phyloP scores from a whole-genome alignment of 2,888 invertebrate species.

The Phyllotreta cruciferae region DNA sequence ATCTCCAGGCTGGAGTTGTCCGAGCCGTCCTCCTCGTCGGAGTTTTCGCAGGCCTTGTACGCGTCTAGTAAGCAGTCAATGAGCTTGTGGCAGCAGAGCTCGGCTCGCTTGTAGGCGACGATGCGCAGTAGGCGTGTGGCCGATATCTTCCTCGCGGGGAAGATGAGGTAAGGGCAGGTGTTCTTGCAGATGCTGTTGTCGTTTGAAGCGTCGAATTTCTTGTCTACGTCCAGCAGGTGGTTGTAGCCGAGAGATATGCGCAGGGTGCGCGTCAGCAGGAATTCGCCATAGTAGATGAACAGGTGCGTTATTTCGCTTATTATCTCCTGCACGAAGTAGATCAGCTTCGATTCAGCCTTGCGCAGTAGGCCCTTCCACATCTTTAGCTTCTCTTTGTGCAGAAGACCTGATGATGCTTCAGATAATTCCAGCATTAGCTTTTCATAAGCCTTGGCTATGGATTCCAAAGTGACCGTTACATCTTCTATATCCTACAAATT shows the following conservation, averaged over 20 bases:
- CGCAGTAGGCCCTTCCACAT: constrained; percentile 65
- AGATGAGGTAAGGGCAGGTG: constrained; percentile 74
- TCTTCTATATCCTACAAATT: constrained; percentile 66
- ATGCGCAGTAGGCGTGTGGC: constrained; percentile 79
- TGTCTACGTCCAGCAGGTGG: constrained; percentile 66
- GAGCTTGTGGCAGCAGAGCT: constrained; percentile 74
- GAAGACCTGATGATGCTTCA: constrained; percentile 52
- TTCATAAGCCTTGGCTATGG: constrained; percentile 64
- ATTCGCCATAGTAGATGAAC: constrained; percentile 67
- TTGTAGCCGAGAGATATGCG: constrained; percentile 72
- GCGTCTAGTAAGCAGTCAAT: constrained; percentile 73
- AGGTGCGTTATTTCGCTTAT: constrained; percentile 65
- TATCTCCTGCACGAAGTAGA: constrained; percentile 65
- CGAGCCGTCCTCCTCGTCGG: constrained; percentile 62
- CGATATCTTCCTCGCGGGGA: constrained; percentile 75
- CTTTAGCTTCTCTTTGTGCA: constrained; percentile 59
- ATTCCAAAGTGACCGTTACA: constrained; percentile 64
- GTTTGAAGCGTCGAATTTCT: constrained; percentile 61
- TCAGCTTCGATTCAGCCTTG: constrained; percentile 64
- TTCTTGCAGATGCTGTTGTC: constrained; percentile 75
- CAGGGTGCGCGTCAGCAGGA: constrained; percentile 65
- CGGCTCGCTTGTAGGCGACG: constrained; percentile 72
- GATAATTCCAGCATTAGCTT: constrained; percentile 63
- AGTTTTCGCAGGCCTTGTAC: constrained; percentile 66
- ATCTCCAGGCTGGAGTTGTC: constrained; percentile 76